A percentile compares a stretch with the other conserved stretches of the same genome.
phyloP scores from a whole-genome alignment of 2,113 vertebrate genomes.

The Chroicocephalus ridibundus region DNA sequence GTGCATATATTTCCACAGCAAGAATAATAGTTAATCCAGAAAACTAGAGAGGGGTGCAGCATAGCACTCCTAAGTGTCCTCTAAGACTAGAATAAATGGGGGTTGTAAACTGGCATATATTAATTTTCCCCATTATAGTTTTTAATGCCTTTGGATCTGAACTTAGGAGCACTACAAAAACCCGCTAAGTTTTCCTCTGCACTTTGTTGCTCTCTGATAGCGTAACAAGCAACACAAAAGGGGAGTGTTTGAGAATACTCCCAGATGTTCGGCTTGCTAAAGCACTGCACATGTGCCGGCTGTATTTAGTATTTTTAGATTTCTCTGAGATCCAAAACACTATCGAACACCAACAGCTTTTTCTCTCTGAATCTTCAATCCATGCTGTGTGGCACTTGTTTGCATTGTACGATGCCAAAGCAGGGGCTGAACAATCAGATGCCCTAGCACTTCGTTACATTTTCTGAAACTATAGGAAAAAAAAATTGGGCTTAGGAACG shows the following conservation, averaged over 20 bases:
- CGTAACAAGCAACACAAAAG: constrained; percentile 50
- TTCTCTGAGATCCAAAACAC: constrained; percentile 64
- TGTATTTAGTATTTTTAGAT: constrained; percentile 75
- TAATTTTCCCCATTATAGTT: not conserved
- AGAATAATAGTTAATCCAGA: not conserved
- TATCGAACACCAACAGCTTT: constrained; percentile 62
- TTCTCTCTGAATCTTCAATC: constrained; percentile 52
- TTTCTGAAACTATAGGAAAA: not conserved
- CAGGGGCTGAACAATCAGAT: constrained; percentile 43
- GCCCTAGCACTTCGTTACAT: not conserved
- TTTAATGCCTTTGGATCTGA: not conserved
- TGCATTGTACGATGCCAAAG: not conserved
- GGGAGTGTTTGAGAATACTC: constrained; percentile 58
- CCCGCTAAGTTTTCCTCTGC: not conserved
- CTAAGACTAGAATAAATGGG: not conserved
- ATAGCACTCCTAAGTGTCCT: not conserved
- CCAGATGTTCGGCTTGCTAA: constrained; percentile 75
- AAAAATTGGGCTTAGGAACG: not conserved
- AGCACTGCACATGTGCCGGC: constrained; percentile 66
- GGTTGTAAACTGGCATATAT: not conserved
- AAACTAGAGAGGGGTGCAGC: not conserved
- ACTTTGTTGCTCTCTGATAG: constrained; percentile 18
- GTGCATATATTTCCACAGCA: not conserved
- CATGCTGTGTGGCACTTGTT: constrained; percentile 19
- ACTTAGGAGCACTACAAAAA: constrained; percentile 6